These are phyloP conservation scores for Trichosurus vulpecula DNA, from an alignment of 2,797 vertebrate genomes.

Conservation along the genomic window DNA sequence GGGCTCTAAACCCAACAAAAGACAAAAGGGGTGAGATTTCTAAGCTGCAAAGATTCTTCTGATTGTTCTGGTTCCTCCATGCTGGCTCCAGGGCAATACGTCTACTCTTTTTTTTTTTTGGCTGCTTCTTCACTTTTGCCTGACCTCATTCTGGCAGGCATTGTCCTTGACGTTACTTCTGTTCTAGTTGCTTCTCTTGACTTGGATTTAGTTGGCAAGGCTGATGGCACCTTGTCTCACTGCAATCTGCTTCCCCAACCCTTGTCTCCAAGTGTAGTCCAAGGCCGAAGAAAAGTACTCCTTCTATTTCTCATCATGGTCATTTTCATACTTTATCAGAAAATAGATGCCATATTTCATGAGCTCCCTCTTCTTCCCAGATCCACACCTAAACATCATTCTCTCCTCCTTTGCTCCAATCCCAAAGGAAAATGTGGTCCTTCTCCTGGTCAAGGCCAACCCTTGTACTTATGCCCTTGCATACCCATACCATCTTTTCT, in stretches of 20 bases:
- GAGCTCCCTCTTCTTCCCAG: neutral
- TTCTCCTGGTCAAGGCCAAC: neutral
- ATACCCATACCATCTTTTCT: neutral
- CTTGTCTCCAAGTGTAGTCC: neutral
- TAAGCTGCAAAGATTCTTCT: too few species aligned
- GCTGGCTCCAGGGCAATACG: too few species aligned
- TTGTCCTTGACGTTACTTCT: too few species aligned
- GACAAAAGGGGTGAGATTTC: too few species aligned
- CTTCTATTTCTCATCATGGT: neutral
- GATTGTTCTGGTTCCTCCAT: too few species aligned
- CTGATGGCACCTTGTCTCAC: too few species aligned
- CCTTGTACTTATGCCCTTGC: neutral
- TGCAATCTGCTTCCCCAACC: neutral
- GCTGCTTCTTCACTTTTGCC: too few species aligned
- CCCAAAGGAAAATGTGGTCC: neutral
- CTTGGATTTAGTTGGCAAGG: too few species aligned
- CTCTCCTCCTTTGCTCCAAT: neutral
- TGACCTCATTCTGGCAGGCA: too few species aligned
- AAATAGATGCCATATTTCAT: neutral
- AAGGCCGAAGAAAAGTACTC: neutral
- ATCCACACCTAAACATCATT: neutral
- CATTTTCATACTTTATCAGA: neutral
- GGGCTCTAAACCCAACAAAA: too few species aligned
- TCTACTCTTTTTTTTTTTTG: too few species aligned
- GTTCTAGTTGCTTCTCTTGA: too few species aligned